Base-by-base conservation (phyloP, 2,888 invertebrate genomes). In the Allolobophora icterica region DNA sequence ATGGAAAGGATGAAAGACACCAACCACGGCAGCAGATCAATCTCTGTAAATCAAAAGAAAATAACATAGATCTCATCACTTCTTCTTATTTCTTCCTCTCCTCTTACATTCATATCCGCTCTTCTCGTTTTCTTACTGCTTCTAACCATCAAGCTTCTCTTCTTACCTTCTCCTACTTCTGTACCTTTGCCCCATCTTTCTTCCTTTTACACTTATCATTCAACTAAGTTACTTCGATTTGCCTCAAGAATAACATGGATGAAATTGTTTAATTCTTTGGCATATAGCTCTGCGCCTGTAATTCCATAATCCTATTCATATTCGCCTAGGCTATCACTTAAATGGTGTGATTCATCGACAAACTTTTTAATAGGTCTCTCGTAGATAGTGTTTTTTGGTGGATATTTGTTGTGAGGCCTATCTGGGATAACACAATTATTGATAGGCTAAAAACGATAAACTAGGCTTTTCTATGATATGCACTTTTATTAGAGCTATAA, bases 1-100 rank as follows among this genome's bases (percentile, higher is more conserved):
- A 98, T 96, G 94, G 98, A 98, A 91, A 97, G 97, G 90, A 98
- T 95, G 95, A 98, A 98, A 45, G 98, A 98, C 33, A 97, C 97
- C 89, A 97, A 95, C 92, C 98, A 98, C 30, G 98, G 97, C 91
- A 98, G 96, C 92, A 98, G 96, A 95, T 98, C 98, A 94, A 97
- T 96, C 96, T 97, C 98, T 98, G 96, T 21, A 94, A 94, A 58
- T 38, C 2, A 35, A n/a, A 90, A 11, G 45, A 40, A 45, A 42
- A 34, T 3, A 89, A 45, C 24, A 89, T 1, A 1, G 21, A 24
- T 30, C n/a, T n/a, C 24, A 52, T 52, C 24, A 52, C 19, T 52
- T 52, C 52, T 21, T 19, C 21, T 52, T 52, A 21, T 52, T 21
- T 24, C 38, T 24, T 21, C 52, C 52, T 52, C 52, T 24, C 52